Conservation (phyloP, 2,888 invertebrate genomes). For the Plebejus anna region DNA sequence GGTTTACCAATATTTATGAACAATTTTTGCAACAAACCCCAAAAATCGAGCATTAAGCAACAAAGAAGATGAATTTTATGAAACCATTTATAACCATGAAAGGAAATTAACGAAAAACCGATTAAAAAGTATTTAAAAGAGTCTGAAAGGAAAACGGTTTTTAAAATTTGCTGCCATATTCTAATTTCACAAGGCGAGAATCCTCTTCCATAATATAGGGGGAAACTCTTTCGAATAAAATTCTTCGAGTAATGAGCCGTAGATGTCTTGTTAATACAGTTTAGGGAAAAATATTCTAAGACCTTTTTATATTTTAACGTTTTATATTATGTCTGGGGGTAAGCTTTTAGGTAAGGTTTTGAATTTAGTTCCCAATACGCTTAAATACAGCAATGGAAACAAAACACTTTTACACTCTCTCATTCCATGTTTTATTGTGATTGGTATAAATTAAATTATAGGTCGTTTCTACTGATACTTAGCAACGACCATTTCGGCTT, state of each 20-base stretch:
- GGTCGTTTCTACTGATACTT: too few species aligned
- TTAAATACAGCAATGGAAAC: too few species aligned
- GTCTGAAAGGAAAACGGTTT: neutral
- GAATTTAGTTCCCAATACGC: too few species aligned
- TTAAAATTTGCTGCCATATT: constrained; percentile 11
- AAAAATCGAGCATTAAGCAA: neutral
- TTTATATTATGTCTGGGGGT: neutral
- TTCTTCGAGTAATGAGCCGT: neutral
- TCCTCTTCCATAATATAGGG: neutral
- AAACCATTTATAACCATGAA: neutral
- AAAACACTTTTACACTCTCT: too few species aligned
- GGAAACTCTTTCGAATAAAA: constrained; percentile 3
- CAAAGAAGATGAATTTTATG: neutral
- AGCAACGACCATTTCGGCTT: too few species aligned
- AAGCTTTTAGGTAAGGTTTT: too few species aligned
- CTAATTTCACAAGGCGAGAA: neutral
- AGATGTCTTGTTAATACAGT: constrained; percentile 8
- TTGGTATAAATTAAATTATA: too few species aligned
- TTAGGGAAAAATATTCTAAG: neutral
- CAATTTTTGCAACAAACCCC: neutral
- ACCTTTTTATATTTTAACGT: neutral
- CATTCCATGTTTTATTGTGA: too few species aligned
- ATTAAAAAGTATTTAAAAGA: constrained; percentile 19
- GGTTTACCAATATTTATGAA: too few species aligned
- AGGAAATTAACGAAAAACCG: constrained; percentile 14